Evolutionary conservation across 2,113 vertebrate species (phyloP).

Genomic region (Chloropsis hardwickii): DNA sequence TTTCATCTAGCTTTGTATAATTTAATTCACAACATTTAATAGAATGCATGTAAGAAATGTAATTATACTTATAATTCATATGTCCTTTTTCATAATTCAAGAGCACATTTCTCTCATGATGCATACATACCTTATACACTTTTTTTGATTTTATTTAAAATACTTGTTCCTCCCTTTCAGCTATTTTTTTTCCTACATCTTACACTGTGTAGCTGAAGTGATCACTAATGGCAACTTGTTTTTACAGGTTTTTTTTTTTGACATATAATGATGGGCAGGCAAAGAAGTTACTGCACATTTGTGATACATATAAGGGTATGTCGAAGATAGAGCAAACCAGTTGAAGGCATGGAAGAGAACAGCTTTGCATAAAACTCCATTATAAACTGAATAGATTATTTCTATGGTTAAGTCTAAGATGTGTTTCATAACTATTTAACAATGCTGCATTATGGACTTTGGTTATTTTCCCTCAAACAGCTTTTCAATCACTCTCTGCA

Average conservation of each 20-base stretch:
- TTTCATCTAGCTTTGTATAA: background rate
- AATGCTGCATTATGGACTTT: background rate
- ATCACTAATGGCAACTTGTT: background rate
- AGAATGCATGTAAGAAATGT: background rate
- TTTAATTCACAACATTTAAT: background rate
- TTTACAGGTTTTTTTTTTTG: background rate
- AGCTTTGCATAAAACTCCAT: background rate
- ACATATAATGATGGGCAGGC: background rate
- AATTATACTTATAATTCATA: background rate
- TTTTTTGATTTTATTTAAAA: background rate
- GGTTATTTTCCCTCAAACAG: slow-evolving; percentile 1
- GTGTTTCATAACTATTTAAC: background rate
- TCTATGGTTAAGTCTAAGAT: background rate
- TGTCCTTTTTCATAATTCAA: background rate
- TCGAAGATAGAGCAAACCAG: background rate
- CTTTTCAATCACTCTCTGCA: slow-evolving; percentile 9
- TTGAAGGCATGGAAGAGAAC: background rate
- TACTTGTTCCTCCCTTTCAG: background rate
- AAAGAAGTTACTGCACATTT: background rate
- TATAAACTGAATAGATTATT: background rate
- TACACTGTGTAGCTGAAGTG: background rate
- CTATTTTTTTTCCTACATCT: background rate
- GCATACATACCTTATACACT: background rate
- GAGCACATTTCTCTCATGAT: background rate
- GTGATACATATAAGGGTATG: background rate